These are phyloP conservation scores for Paralichthys olivaceus DNA, from an alignment of 2,113 vertebrate genomes.

Conservation along the genomic window DNA sequence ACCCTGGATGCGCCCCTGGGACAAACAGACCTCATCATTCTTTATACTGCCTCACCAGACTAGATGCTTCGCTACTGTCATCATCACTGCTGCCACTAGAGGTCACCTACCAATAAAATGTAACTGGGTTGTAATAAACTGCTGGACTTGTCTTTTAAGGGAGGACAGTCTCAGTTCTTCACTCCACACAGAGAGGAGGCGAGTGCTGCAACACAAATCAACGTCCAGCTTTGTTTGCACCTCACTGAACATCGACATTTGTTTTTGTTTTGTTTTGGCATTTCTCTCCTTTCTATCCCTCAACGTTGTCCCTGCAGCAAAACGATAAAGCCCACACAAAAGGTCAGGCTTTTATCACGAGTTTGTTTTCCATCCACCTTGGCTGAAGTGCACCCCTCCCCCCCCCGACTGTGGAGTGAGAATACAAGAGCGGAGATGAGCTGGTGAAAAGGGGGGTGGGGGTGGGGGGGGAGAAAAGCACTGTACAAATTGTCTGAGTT, in stretches of 20 bases:
- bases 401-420: not conserved
- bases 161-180: not conserved
- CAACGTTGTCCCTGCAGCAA: conserved; percentile 47
- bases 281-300: conserved; percentile 48
- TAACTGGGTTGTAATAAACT: not conserved
- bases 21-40: not conserved
- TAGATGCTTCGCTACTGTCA: not conserved
- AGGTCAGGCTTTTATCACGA: conserved; percentile 70
- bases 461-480: not conserved
- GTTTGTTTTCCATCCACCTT: conserved; percentile 53
- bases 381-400: conserved; percentile 30
- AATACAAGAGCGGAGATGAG: conserved; percentile 16
- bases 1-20: not conserved
- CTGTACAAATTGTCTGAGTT: conserved; percentile 18
- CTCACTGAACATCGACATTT: conserved; percentile 42
- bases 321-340: conserved; percentile 63
- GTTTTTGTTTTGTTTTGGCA: conserved; percentile 53
- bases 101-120: not conserved
- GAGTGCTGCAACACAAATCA: conserved; percentile 26
- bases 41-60: not conserved
- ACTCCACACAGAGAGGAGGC: conserved; percentile 5
- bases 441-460: not conserved
- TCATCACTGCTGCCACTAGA: not conserved
- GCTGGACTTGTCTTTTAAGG: not conserved
- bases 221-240: conserved; percentile 30